A percentile compares a stretch with the other conserved stretches of the same genome.
phyloP scores from a whole-genome alignment of 1,140 invertebrate species.

The Streblospio benedicti region DNA sequence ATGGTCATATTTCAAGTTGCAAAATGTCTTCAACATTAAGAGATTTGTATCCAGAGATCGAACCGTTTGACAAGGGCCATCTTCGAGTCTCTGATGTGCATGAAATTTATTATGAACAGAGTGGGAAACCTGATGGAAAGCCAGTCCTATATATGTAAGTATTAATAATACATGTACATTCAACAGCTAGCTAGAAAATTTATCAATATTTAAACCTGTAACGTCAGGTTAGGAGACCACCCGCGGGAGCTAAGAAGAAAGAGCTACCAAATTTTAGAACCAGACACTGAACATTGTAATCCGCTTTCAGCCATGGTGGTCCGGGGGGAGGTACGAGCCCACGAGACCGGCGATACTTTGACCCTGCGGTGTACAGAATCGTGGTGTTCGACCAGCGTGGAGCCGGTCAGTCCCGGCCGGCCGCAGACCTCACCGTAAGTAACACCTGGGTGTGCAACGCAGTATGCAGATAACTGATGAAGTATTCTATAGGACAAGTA shows the following conservation, averaged over 20 bases:
- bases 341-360: constrained; percentile 40
- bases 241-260: too few species aligned
- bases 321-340: constrained; percentile 38
- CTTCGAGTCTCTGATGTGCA: constrained; percentile 40
- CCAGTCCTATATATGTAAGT: constrained; percentile 42
- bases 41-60: constrained; percentile 33
- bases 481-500: background rate
- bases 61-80: constrained; percentile 33
- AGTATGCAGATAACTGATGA: background rate
- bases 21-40: too few species aligned
- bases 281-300: background rate
- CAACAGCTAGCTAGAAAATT: too few species aligned
- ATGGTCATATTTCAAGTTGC: too few species aligned
- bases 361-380: constrained; percentile 39
- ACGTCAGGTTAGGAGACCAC: too few species aligned
- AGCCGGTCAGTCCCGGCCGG: constrained; percentile 38
- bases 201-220: background rate
- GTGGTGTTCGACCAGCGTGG: constrained; percentile 45
- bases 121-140: constrained; percentile 38
- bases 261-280: background rate
- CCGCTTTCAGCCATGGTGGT: constrained; percentile 37
- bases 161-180: background rate
- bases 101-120: constrained; percentile 42
- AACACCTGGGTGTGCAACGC: background rate
- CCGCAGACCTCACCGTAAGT: constrained; percentile 37